Evolutionary conservation across 2,797 vertebrate species (phyloP).

Genomic region (Eutrigla gurnardus): DNA sequence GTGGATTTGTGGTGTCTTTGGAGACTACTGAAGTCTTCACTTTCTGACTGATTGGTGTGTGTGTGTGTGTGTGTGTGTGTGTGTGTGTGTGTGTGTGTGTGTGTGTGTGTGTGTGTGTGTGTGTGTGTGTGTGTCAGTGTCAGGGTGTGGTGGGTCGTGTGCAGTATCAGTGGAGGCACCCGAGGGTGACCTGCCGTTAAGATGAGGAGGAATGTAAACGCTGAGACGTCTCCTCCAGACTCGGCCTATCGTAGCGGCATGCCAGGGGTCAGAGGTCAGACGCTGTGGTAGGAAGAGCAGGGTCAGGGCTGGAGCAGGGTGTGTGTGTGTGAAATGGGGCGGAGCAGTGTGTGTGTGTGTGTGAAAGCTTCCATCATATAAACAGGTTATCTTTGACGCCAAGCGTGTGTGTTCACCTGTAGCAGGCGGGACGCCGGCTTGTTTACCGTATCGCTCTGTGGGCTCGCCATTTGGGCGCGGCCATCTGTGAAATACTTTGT

Average conservation of each 20-base stretch:
- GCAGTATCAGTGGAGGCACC: conserved; percentile 48
- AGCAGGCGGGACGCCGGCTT: not conserved
- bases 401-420: not conserved
- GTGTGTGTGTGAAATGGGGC: conserved; percentile 15
- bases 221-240: conserved; percentile 63
- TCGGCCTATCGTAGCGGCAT: conserved; percentile 37
- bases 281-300: conserved; percentile 23
- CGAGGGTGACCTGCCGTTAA: conserved; percentile 41
- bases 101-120: conserved; percentile 10
- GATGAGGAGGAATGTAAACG: conserved; percentile 70
- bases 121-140: conserved; percentile 22
- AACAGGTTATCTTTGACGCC: not conserved
- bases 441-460: conserved; percentile 26
- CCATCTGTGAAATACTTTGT: conserved; percentile 41
- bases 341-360: conserved; percentile 15
- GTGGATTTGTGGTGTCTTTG: not conserved
- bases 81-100: conserved; percentile 10
- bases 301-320: conserved; percentile 29
- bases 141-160: conserved; percentile 42
- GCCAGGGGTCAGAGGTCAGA: conserved; percentile 53
- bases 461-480: conserved; percentile 8
- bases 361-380: not conserved
- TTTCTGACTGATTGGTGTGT: conserved; percentile 32
- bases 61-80: conserved; percentile 1
- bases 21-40: not conserved